Evolutionary conservation across 2,888 invertebrate genomes (phyloP).

Genomic region (Netelia fuscicornis): DNA sequence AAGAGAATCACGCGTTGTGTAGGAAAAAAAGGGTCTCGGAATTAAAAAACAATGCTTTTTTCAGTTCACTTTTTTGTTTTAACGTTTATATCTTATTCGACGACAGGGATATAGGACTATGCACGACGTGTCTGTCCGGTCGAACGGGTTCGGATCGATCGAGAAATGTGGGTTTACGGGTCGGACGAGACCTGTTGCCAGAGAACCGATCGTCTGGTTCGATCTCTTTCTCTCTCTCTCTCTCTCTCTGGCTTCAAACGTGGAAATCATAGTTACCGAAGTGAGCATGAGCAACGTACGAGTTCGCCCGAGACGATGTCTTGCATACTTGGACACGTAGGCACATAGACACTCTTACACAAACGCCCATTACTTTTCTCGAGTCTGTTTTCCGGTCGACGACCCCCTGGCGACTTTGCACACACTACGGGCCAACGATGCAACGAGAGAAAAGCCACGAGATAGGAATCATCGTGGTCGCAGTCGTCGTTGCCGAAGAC

Average conservation of each 20-base stretch:
- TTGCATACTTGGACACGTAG: background rate
- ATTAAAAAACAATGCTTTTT: conserved; percentile 12
- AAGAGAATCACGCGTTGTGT: background rate
- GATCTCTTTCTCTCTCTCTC: conserved; percentile 53
- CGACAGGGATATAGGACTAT: conserved; percentile 41
- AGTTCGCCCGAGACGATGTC: conserved; percentile 28
- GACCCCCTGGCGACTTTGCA: conserved; percentile 67
- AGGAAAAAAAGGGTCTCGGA: background rate
- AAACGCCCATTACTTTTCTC: conserved; percentile 57
- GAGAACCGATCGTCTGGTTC: conserved; percentile 59
- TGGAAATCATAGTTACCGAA: conserved; percentile 51
- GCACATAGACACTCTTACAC: background rate
- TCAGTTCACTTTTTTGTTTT: conserved; percentile 5
- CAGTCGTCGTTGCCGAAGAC: conserved; percentile 10
- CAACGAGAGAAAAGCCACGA: conserved; percentile 22
- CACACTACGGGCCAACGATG: conserved; percentile 57
- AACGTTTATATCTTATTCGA: conserved; percentile 6
- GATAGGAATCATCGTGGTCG: conserved; percentile 3
- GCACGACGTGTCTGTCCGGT: conserved; percentile 34
- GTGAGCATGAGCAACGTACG: conserved; percentile 14
- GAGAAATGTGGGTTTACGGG: conserved; percentile 77
- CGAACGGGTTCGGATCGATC: conserved; percentile 53
- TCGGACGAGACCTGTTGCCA: conserved; percentile 70
- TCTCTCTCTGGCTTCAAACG: conserved; percentile 48
- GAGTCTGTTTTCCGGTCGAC: conserved; percentile 76